Percentiles rank a stretch among this genome's conserved stretches.
phyloP scores from a whole-genome alignment of 2,888 invertebrate species.

The Ecliptopera silaceata region DNA sequence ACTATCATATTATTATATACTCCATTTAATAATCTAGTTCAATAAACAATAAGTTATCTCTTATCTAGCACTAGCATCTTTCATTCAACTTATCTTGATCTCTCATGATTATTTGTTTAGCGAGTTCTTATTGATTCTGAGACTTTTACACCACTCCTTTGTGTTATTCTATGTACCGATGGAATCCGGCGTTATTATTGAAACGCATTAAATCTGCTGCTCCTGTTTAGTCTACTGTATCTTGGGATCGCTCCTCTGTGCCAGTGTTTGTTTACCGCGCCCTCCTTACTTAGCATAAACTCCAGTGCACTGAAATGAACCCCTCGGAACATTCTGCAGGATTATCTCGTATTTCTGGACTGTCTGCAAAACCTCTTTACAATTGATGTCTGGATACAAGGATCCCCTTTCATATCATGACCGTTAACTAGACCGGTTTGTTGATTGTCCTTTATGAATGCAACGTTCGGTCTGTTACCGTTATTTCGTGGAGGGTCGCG shows the following conservation, averaged over 20 bases:
- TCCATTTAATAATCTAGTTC: no score
- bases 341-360: conserved; percentile 27
- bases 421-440: conserved; percentile 67
- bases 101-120: background rate
- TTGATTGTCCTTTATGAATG: conserved; percentile 47
- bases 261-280: conserved; percentile 58
- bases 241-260: conserved; percentile 57
- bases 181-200: conserved; percentile 31
- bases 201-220: conserved; percentile 59
- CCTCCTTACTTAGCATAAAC: conserved; percentile 46
- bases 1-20: no score
- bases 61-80: background rate
- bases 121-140: conserved; percentile 1
- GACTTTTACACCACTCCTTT: conserved; percentile 10
- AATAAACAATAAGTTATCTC: background rate
- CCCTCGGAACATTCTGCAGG: conserved; percentile 17
- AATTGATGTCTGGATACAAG: conserved; percentile 39
- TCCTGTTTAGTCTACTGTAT: conserved; percentile 70
- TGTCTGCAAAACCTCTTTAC: conserved; percentile 27
- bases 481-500: conserved; percentile 57
- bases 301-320: conserved; percentile 25
- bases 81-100: background rate
- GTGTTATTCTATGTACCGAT: conserved; percentile 22
- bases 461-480: conserved; percentile 59
- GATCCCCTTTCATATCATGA: conserved; percentile 42